These are phyloP conservation scores for Heptranchias perlo DNA, from an alignment of 2,113 vertebrate genomes.

Conservation along the genomic window DNA sequence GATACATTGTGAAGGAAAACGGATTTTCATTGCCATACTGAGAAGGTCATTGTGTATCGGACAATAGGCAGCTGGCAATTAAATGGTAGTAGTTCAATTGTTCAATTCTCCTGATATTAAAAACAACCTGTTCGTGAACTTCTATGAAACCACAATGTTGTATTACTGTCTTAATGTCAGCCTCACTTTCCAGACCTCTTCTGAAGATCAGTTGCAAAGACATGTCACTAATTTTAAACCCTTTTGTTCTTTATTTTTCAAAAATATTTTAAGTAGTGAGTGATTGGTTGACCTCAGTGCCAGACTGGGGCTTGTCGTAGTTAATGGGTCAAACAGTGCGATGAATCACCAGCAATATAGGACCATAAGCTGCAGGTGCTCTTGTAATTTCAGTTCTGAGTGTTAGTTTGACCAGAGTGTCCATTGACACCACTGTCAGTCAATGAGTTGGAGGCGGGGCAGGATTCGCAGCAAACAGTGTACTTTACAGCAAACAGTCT, in stretches of 20 bases:
- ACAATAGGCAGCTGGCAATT: not conserved
- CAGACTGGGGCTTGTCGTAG: not conserved
- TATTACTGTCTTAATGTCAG: not conserved
- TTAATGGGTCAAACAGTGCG: not conserved
- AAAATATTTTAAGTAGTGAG: not conserved
- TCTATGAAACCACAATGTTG: not conserved
- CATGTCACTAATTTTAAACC: not conserved
- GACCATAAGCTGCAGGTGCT: not conserved
- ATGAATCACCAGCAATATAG: not conserved
- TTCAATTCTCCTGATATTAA: not conserved
- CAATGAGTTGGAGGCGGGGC: not conserved
- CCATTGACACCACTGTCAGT: not conserved
- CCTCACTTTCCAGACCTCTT: not conserved
- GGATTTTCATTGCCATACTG: constrained; percentile 10
- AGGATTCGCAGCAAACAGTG: not conserved
- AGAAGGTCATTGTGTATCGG: not conserved
- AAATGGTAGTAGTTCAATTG: not conserved
- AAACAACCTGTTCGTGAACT: not conserved
- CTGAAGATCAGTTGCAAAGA: not conserved
- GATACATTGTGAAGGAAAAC: not conserved
- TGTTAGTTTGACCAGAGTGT: not conserved
- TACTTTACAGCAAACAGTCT: no score
- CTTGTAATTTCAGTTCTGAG: not conserved
- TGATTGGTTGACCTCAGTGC: not conserved
- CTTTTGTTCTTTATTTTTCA: not conserved